A percentile compares a stretch with the other conserved stretches of the same genome.
phyloP scores from a whole-genome alignment of 2,113 vertebrate genomes.

The Myxocyprinus asiaticus region DNA sequence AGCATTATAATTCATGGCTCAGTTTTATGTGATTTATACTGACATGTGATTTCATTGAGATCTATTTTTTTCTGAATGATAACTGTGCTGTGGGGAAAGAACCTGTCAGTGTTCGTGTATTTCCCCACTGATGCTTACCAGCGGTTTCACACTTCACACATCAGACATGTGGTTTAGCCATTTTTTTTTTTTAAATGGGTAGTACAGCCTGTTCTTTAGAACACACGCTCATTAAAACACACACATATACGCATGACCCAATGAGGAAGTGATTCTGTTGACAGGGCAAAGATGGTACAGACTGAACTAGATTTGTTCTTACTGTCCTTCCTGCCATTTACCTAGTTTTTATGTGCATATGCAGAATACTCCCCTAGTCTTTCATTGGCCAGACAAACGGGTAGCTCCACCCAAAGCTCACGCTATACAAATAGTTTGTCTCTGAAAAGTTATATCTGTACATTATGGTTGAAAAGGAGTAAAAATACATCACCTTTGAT shows the following conservation, averaged over 20 bases:
- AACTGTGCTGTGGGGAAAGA: constrained; percentile 50
- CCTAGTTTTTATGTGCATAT: background rate
- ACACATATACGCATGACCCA: constrained; percentile 1
- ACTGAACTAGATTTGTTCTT: constrained; percentile 17
- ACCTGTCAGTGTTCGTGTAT: constrained; percentile 55
- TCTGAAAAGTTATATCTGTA: too few relatives aligned
- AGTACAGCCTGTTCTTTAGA: constrained; percentile 39
- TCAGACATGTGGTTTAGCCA: constrained; percentile 51
- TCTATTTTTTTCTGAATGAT: constrained; percentile 45
- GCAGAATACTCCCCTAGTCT: too few relatives aligned
- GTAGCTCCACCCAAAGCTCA: too few relatives aligned
- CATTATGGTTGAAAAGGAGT: too few relatives aligned
- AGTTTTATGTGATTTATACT: constrained; percentile 12
- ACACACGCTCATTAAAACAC: constrained; percentile 21
- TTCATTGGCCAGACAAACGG: too few relatives aligned
- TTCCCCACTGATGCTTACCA: constrained; percentile 47
- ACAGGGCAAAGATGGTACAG: constrained; percentile 20
- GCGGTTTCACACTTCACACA: constrained; percentile 66
- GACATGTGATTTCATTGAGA: constrained; percentile 46
- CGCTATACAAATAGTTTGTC: too few relatives aligned
- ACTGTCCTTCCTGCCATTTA: constrained; percentile 9
- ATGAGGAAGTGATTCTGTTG: constrained; percentile 18
- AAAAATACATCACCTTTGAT: too few relatives aligned
- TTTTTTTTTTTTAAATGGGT: constrained; percentile 24
- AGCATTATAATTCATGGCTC: background rate